Percentiles rank a stretch among this genome's conserved stretches.
phyloP scores from a whole-genome alignment of 1,140 invertebrate genomes.

The Paraescarpia echinospica region DNA sequence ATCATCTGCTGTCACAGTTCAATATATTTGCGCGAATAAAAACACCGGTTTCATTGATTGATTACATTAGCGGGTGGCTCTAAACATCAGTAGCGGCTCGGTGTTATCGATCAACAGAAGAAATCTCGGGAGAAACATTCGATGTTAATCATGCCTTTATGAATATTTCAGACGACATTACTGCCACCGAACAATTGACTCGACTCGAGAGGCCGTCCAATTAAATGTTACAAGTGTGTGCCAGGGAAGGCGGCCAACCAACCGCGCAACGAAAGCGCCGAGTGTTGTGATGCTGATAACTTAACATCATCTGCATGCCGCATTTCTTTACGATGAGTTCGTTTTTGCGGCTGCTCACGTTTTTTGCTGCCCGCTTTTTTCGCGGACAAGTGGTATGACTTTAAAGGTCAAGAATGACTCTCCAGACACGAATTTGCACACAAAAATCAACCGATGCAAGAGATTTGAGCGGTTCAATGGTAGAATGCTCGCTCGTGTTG shows the following conservation, averaged over 20 bases:
- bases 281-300: neutral
- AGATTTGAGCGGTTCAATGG: too few species aligned
- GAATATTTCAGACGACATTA: neutral
- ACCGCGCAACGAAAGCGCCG: neutral
- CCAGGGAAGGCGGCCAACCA: neutral
- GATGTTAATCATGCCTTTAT: constrained; percentile 1
- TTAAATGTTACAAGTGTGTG: neutral
- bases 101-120: neutral
- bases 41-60: neutral
- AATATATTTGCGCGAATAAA: neutral
- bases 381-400: too few species aligned
- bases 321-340: too few species aligned
- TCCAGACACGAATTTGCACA: too few species aligned
- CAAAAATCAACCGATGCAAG: too few species aligned
- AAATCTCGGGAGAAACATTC: constrained; percentile 1
- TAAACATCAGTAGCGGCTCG: neutral
- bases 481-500: too few species aligned
- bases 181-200: neutral
- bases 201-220: neutral
- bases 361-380: too few species aligned
- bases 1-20: neutral
- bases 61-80: neutral
- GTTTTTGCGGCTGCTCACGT: too few species aligned
- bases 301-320: too few species aligned
- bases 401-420: too few species aligned